Evolutionary conservation across 2,888 invertebrate species (phyloP).

Genomic region (Eristalinus aeneus): DNA sequence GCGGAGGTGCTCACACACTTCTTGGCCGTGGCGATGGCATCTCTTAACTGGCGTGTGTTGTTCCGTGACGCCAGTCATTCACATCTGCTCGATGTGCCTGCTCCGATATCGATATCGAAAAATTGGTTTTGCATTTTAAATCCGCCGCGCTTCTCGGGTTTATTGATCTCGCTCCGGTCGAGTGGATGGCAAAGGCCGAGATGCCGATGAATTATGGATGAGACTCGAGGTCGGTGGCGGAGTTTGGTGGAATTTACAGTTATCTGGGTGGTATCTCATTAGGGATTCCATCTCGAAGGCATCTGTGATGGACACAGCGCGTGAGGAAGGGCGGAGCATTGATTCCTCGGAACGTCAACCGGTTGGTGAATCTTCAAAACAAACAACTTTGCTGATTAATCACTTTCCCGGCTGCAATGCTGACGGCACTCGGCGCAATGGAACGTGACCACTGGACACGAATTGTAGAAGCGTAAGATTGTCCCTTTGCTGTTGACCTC

Average conservation of each 20-base stretch:
- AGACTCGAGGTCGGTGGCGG: neutral
- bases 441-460: no score
- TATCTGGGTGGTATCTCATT: neutral
- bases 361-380: neutral
- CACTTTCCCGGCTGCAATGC: no score
- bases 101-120: neutral
- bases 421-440: no score
- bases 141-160: neutral
- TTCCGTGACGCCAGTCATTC: neutral
- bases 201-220: conserved; percentile 22
- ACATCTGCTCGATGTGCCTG: neutral
- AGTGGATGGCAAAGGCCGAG: neutral
- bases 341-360: neutral
- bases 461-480: no score
- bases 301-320: neutral
- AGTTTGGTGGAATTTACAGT: neutral
- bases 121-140: neutral
- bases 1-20: neutral
- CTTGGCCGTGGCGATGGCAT: neutral
- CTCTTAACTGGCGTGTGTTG: neutral
- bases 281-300: neutral
- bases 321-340: neutral
- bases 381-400: no score
- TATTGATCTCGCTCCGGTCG: neutral
- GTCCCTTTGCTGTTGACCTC: no score